These are phyloP conservation scores for Pangasianodon gigas DNA, from an alignment of 2,113 vertebrate species.

Conservation along the genomic window DNA sequence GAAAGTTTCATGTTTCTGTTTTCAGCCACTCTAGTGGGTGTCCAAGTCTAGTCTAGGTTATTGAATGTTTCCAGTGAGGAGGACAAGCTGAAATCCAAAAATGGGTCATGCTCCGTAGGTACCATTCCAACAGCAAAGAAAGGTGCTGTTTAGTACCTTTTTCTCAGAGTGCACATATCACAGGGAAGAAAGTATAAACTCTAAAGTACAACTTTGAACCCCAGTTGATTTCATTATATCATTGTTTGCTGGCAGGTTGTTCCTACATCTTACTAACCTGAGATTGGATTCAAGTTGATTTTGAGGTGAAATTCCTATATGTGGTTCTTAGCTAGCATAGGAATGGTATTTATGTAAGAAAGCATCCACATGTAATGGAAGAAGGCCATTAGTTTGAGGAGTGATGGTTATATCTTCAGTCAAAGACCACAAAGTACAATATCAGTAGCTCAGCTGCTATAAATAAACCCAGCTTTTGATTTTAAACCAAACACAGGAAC, in stretches of 20 bases:
- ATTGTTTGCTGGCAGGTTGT: neutral
- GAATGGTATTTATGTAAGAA: slow-evolving; percentile 1
- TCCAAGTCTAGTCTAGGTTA: neutral
- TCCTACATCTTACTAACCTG: neutral
- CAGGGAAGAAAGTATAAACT: neutral
- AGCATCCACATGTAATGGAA: slow-evolving; percentile 16
- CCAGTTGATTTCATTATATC: neutral
- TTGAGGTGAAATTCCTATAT: neutral
- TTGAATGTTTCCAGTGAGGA: neutral
- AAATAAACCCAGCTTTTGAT: neutral
- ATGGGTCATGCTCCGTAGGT: neutral
- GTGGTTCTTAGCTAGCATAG: neutral
- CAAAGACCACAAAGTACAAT: slow-evolving; percentile 23
- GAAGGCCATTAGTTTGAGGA: slow-evolving; percentile 32
- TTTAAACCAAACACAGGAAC: neutral
- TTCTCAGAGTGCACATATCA: neutral
- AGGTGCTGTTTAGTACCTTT: neutral
- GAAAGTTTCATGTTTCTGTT: neutral
- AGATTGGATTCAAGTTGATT: neutral
- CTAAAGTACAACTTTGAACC: neutral
- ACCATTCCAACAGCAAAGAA: neutral
- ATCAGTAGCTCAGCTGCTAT: neutral
- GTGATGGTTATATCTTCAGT: slow-evolving; percentile 8
- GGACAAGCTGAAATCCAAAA: neutral
- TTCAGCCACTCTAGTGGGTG: neutral